These are phyloP conservation scores for Syngnathoides biaculeatus DNA, from an alignment of 2,113 vertebrate species.

Conservation along the genomic window DNA sequence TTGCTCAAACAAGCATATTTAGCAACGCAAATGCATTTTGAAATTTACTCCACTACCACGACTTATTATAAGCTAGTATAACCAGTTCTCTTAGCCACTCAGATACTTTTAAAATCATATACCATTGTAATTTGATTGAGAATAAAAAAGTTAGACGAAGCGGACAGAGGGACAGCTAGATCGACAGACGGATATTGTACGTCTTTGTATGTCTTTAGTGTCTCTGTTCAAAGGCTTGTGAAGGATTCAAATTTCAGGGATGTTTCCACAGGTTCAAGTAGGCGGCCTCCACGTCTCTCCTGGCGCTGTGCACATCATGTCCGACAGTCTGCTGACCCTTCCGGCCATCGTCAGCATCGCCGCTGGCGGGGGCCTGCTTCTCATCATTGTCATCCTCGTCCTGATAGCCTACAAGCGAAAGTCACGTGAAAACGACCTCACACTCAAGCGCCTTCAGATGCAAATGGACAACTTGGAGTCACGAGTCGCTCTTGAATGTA, in stretches of 20 bases:
- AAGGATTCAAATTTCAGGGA: not conserved
- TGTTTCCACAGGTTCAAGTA: constrained; percentile 82
- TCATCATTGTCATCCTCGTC: constrained; percentile 96
- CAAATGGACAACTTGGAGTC: constrained; percentile 99
- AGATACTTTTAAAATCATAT: no score
- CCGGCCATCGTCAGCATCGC: constrained; percentile 95
- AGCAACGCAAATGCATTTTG: not conserved
- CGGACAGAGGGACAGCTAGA: not conserved
- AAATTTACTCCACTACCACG: not conserved
- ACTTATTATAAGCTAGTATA: not conserved
- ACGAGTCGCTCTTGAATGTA: constrained; percentile 94
- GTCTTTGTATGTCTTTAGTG: not conserved
- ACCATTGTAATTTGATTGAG: not conserved
- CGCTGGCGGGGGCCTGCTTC: constrained; percentile 89
- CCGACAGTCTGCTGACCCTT: constrained; percentile 93
- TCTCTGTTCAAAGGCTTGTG: not conserved
- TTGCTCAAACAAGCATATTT: not conserved
- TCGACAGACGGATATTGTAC: not conserved
- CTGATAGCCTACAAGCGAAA: constrained; percentile 98
- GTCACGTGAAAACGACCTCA: constrained; percentile 95
- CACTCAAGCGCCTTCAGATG: constrained; percentile 96
- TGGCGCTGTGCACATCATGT: constrained; percentile 85
- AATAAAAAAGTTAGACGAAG: not conserved
- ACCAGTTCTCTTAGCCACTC: not conserved
- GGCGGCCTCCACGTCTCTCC: constrained; percentile 92